Percentiles rank a stretch among this genome's conserved stretches.
These are phyloP conservation scores for Ianthella basta DNA, from an alignment of 37 sponge, comb jelly and placozoan genomes.

Conservation along the genomic window DNA sequence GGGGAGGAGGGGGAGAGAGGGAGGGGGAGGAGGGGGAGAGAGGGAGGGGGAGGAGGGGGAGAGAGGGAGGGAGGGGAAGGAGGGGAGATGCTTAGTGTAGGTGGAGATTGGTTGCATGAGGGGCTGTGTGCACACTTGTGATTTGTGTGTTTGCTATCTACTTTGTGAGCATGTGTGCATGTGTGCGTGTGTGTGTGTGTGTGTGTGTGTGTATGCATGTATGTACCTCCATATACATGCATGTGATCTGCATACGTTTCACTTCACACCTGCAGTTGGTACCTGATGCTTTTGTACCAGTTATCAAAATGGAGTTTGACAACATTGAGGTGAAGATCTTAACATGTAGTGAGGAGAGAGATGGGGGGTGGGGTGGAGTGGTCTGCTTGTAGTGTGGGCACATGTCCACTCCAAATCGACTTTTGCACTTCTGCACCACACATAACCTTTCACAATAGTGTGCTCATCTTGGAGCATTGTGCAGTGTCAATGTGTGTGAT, in stretches of 20 bases:
- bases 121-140: no score
- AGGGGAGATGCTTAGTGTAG: background rate
- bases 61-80: background rate
- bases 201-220: slow-evolving; percentile 18
- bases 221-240: background rate
- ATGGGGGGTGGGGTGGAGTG: no score
- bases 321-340: slow-evolving; percentile 82
- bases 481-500: no score
- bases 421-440: no score
- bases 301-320: slow-evolving; percentile 96
- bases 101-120: no score
- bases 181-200: slow-evolving; percentile 20
- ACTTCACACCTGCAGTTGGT: slow-evolving; percentile 56
- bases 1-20: background rate
- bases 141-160: background rate
- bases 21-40: background rate
- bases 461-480: no score
- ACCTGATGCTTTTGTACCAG: slow-evolving; percentile 98
- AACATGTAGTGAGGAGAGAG: background rate
- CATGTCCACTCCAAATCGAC: no score
- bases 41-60: no score
- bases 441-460: no score
- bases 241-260: background rate
- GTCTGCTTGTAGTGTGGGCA: no score
- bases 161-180: background rate